Conservation (phyloP, 2,888 invertebrate genomes). For the Zele albiditarsus region DNA sequence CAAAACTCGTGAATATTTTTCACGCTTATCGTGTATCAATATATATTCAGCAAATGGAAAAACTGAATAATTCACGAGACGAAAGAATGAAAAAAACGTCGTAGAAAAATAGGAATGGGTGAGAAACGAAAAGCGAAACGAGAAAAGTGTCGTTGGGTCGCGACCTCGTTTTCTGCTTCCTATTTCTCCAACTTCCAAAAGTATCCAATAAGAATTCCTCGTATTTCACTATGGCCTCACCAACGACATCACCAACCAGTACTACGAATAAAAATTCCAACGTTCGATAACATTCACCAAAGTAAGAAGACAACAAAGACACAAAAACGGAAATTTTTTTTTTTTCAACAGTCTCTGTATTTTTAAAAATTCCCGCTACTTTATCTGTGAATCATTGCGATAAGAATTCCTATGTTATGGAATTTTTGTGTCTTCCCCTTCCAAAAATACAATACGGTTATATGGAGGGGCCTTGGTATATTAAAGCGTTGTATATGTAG, state of each 20-base stretch:
- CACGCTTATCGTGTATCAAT: not conserved
- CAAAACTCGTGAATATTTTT: not conserved
- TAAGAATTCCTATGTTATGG: no score
- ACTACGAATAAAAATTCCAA: constrained; percentile 38
- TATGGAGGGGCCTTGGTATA: no score
- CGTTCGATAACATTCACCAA: not conserved
- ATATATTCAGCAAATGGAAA: constrained; percentile 5
- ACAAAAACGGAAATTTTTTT: not conserved
- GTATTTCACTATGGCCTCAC: constrained; percentile 30
- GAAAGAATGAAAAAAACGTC: not conserved
- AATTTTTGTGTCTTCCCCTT: no score
- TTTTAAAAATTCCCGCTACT: no score
- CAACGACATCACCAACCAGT: constrained; percentile 8
- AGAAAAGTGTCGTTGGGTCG: constrained; percentile 14
- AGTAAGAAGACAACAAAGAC: not conserved
- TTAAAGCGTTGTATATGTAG: no score
- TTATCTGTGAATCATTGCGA: no score
- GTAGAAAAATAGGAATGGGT: not conserved
- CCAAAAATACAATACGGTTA: no score
- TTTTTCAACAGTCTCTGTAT: not conserved
- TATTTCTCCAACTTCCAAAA: constrained; percentile 25
- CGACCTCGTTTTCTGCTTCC: constrained; percentile 33
- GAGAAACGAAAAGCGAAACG: not conserved
- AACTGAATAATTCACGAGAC: constrained; percentile 6
- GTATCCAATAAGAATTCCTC: constrained; percentile 41